These are phyloP conservation scores for Megastigmus dorsalis DNA, from an alignment of 2,888 invertebrate species.

Conservation along the genomic window DNA sequence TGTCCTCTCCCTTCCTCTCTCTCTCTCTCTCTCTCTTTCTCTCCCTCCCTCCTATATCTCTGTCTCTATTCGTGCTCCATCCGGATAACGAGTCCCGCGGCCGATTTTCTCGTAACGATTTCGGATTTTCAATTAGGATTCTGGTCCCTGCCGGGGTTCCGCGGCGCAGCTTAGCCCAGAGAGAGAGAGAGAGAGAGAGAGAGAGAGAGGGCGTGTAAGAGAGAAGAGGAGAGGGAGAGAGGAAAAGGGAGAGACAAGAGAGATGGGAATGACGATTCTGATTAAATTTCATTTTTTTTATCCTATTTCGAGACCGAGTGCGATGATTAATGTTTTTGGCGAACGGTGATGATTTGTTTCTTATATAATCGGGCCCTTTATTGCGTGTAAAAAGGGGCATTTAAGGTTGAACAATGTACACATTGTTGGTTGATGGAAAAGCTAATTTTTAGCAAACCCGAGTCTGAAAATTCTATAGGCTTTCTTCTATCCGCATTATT, in stretches of 20 bases:
- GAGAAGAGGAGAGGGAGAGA: not conserved
- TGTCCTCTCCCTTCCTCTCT: not conserved
- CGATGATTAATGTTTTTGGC: slow-evolving; percentile 1
- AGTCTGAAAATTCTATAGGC: no score
- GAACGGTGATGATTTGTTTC: slow-evolving; percentile 2
- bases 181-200: not conserved
- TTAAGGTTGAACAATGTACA: no score
- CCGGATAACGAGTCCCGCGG: slow-evolving; percentile 38
- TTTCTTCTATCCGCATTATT: no score
- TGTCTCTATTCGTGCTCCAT: not conserved
- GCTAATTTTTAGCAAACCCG: no score
- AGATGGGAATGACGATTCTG: slow-evolving; percentile 8
- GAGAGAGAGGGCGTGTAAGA: slow-evolving; percentile 2
- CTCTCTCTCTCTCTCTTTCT: no score
- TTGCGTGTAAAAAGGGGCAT: no score
- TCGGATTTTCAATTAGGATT: slow-evolving; percentile 53
- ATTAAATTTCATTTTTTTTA: slow-evolving; percentile 34
- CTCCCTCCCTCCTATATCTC: not conserved
- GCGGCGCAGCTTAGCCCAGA: not conserved
- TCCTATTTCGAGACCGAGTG: not conserved
- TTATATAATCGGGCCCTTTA: no score
- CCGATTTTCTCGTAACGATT: slow-evolving; percentile 47
- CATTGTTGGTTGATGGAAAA: no score
- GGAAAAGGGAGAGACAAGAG: not conserved
- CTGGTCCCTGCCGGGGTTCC: not conserved